Evolutionary conservation across 2,888 invertebrate species (phyloP), one percentile per base, ranked within the genome.

Genomic region (Caprella mutica): DNA sequence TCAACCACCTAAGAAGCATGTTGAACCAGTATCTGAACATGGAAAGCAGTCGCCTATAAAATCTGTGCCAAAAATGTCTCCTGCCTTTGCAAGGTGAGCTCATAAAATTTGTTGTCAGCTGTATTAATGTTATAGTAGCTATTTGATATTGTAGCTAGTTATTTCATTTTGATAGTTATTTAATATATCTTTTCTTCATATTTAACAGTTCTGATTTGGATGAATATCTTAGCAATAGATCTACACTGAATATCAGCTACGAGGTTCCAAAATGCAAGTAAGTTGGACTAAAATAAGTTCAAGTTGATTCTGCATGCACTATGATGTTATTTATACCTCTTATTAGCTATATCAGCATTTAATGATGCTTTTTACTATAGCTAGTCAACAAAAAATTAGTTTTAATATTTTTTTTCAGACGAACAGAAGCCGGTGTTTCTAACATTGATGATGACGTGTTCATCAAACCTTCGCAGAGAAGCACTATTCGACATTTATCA

Each of bases 191-290:
- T n/a, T n/a, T n/a, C n/a, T n/a, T n/a, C n/a, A n/a, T n/a, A n/a
- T 30, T 40, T 55, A 58, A 38, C 64, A 64, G 64, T 33, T 46
- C 59, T 51, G 57, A 60, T 33, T 51, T 64, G 58, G 64, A 64
- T 9, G 53, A 50, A 21, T 64, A 52, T 29, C 46, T 64, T 30
- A 52, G 52, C 46, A 58, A 58, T 29, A 55, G 58, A 51, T 55
- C 64, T 2, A 42, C 27, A 19, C 39, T 64, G 30, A 64, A 64
- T 33, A 64, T 64, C 50, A 64, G 64, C 56, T 64, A 60, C 26
- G 29, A 55, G 17, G 59, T 64, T 23, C 64, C 64, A 6, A 60
- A 58, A 35, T 64, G 64, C 64, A 60, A 51, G 64, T 64, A 56
- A 48, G 58, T 52, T 14, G n/a, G n/a, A n/a, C n/a, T n/a, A n/a